Evolutionary conservation across 2,113 vertebrate species (phyloP).

Genomic region (Cranoglanis bouderius): DNA sequence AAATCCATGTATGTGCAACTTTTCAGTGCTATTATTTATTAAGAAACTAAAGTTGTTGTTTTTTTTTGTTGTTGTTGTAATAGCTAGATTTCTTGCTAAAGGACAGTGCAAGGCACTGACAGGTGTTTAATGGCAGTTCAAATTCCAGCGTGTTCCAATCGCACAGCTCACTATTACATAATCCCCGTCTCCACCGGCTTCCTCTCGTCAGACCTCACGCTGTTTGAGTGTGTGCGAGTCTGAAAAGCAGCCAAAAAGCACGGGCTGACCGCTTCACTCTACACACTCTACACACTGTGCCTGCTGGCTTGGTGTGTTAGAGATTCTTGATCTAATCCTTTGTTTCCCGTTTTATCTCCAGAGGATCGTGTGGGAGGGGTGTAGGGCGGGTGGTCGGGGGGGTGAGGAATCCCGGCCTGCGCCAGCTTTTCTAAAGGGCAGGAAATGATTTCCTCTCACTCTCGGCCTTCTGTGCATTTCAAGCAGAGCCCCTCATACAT

Average conservation of each 20-base stretch:
- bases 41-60: background rate
- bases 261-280: background rate
- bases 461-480: slow-evolving; percentile 35
- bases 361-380: background rate
- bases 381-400: background rate
- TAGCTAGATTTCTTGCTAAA: background rate
- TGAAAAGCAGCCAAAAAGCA: slow-evolving; percentile 18
- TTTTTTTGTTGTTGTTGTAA: background rate
- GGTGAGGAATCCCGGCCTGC: background rate
- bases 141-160: slow-evolving; percentile 1
- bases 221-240: background rate
- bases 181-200: background rate
- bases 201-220: background rate
- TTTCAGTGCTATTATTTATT: background rate
- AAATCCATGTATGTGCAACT: too few species aligned
- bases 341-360: slow-evolving; percentile 8
- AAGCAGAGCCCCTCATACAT: slow-evolving; percentile 40
- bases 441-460: slow-evolving; percentile 18
- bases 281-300: background rate
- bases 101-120: too few species aligned
- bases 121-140: background rate
- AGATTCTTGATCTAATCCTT: slow-evolving; percentile 9
- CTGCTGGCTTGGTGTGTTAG: background rate
- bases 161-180: background rate
- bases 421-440: slow-evolving; percentile 5